A percentile compares a stretch with the other conserved stretches of the same genome.
Evolutionary conservation across 2,113 vertebrate genomes (phyloP).

Genomic region (Dicentrarchus labrax): DNA sequence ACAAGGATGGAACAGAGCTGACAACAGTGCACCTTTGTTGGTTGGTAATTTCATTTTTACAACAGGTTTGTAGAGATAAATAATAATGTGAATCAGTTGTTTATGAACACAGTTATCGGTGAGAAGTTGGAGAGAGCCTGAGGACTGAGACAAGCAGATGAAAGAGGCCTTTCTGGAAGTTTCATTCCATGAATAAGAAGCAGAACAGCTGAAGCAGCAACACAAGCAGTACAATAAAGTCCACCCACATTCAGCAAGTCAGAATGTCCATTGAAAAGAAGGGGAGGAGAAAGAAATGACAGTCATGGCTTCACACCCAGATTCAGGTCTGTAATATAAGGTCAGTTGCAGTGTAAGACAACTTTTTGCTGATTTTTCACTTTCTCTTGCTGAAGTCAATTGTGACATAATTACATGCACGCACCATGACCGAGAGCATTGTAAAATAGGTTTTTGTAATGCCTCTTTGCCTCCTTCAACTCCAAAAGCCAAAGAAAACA

Average conservation of each 20-base stretch:
- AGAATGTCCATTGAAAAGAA: conserved; percentile 19
- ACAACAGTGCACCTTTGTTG: conserved; percentile 3
- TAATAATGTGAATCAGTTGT: conserved; percentile 32
- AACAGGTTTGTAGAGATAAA: conserved; percentile 38
- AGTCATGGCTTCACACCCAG: conserved; percentile 7
- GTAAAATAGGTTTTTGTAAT: conserved; percentile 37
- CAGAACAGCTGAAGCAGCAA: conserved; percentile 61
- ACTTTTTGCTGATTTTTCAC: conserved; percentile 48
- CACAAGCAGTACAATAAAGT: conserved; percentile 41
- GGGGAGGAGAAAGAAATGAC: neutral
- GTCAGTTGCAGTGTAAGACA: conserved; percentile 1
- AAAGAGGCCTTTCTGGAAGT: conserved; percentile 38
- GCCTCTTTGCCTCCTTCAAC: conserved; percentile 36
- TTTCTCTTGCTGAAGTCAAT: conserved; percentile 32
- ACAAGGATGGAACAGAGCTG: neutral
- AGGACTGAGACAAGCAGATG: conserved; percentile 45
- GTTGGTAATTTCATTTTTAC: conserved; percentile 34
- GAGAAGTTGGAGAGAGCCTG: conserved; percentile 37
- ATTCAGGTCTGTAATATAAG: conserved; percentile 29
- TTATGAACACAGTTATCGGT: conserved; percentile 27
- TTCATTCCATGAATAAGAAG: conserved; percentile 42
- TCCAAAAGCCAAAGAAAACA: conserved; percentile 18
- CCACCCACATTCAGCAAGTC: conserved; percentile 26
- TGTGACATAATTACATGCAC: conserved; percentile 37
- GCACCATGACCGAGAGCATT: conserved; percentile 9